Evolutionary conservation across 2,113 vertebrate genomes (phyloP).

Genomic region (Clupea harengus): DNA sequence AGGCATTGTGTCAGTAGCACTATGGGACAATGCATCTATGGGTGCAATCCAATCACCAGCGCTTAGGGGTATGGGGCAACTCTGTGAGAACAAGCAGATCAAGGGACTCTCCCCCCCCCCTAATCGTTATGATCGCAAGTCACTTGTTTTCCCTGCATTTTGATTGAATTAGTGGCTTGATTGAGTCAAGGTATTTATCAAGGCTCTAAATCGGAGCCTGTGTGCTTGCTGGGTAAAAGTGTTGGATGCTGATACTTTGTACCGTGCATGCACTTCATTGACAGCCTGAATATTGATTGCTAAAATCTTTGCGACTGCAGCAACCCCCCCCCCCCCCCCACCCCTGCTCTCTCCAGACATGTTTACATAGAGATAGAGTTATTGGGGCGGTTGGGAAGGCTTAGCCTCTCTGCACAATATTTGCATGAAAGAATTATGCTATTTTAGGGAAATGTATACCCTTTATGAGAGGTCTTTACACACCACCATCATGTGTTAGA

Average conservation of each 20-base stretch:
- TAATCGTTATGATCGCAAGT: slow-evolving; percentile 58
- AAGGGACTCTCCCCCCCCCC: slow-evolving; percentile 40
- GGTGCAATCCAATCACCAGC: slow-evolving; percentile 52
- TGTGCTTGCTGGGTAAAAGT: not conserved
- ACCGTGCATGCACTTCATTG: not conserved
- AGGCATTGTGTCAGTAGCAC: slow-evolving; percentile 59
- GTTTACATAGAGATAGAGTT: slow-evolving; percentile 4
- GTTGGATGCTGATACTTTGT: not conserved
- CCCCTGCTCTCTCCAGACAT: not conserved
- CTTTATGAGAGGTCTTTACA: not conserved
- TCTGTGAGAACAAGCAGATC: slow-evolving; percentile 52
- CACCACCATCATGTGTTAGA: not conserved
- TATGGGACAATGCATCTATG: slow-evolving; percentile 51
- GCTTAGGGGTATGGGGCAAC: slow-evolving; percentile 41
- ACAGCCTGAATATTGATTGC: not conserved
- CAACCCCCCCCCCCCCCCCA: not conserved
- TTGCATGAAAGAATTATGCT: not conserved
- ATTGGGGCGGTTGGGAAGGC: not conserved
- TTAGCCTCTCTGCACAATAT: not conserved
- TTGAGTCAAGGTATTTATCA: slow-evolving; percentile 50
- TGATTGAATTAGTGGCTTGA: slow-evolving; percentile 61
- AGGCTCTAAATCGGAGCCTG: not conserved
- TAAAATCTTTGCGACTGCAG: not conserved
- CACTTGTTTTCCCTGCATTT: slow-evolving; percentile 54
- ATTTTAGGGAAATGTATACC: not conserved